Evolutionary conservation across 2,113 vertebrate genomes (phyloP).

Genomic region (Coregonus clupeaformis): DNA sequence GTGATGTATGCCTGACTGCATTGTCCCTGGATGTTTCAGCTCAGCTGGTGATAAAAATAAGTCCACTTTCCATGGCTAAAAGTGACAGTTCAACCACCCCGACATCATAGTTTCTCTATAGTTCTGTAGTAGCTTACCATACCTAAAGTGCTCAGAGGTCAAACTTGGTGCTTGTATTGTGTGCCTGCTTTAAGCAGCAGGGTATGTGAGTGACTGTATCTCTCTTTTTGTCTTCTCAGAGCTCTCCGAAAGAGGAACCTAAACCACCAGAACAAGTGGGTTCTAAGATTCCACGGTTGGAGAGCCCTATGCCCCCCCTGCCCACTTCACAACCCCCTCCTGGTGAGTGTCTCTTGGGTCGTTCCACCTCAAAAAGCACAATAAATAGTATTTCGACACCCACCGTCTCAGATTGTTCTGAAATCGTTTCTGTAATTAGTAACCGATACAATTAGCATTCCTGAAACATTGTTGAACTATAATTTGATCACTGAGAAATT

Average conservation of each 20-base stretch:
- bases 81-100: too few relatives aligned
- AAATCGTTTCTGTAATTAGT: too few relatives aligned
- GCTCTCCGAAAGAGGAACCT: slow-evolving; percentile 93
- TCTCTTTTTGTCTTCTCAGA: slow-evolving; percentile 62
- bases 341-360: slow-evolving; percentile 70
- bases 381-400: too few relatives aligned
- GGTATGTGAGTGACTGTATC: not conserved
- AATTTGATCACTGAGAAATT: too few relatives aligned
- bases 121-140: too few relatives aligned
- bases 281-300: slow-evolving; percentile 90
- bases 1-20: slow-evolving; percentile 29
- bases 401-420: too few relatives aligned
- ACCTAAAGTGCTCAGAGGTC: too few relatives aligned
- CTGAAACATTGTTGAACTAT: too few relatives aligned
- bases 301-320: slow-evolving; percentile 88
- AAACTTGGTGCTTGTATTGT: too few relatives aligned
- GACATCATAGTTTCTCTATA: not conserved
- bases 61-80: too few relatives aligned
- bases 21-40: not conserved
- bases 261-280: slow-evolving; percentile 88
- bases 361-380: not conserved
- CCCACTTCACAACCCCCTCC: slow-evolving; percentile 87
- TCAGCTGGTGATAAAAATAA: too few relatives aligned
- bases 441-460: too few relatives aligned
- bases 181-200: not conserved